Conservation (phyloP, 2,888 invertebrate species). For the Lomographa bimaculata region DNA sequence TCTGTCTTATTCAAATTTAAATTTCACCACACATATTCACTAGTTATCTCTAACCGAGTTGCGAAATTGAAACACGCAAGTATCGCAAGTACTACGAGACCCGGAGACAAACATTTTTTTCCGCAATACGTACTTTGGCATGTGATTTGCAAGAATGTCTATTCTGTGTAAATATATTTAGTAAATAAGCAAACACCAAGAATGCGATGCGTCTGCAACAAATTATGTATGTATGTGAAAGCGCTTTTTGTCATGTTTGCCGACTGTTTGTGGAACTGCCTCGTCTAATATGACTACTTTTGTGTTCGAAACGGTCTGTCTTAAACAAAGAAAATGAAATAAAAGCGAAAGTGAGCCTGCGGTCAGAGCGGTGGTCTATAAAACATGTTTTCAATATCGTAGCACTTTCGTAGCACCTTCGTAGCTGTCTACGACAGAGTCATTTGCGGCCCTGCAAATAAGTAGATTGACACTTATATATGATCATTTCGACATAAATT, state of each 20-base stretch:
- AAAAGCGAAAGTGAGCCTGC: constrained; percentile 14
- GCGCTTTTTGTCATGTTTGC: constrained; percentile 18
- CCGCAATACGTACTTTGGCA: constrained; percentile 48
- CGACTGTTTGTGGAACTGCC: constrained; percentile 28
- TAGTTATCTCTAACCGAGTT: constrained; percentile 17
- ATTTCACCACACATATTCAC: constrained; percentile 16
- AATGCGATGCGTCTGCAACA: constrained; percentile 59
- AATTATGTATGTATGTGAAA: constrained; percentile 20
- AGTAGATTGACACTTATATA: too few species aligned
- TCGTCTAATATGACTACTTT: constrained; percentile 21
- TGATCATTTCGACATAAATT: too few species aligned
- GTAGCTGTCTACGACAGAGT: constrained; percentile 22
- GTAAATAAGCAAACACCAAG: constrained; percentile 51
- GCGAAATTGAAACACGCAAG: constrained; percentile 15
- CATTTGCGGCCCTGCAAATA: constrained; percentile 14
- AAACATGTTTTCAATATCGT: constrained; percentile 40
- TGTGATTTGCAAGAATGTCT: constrained; percentile 48
- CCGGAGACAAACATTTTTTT: constrained; percentile 24
- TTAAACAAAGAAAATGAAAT: constrained; percentile 14
- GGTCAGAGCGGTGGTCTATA: constrained; percentile 8
- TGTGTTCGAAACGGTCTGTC: constrained; percentile 18
- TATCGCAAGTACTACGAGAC: constrained; percentile 3
- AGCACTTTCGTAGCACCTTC: constrained; percentile 48
- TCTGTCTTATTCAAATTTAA: constrained; percentile 22
- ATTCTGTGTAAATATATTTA: constrained; percentile 62